These are phyloP conservation scores for Sicus ferrugineus DNA, from an alignment of 2,888 invertebrate genomes.

Conservation along the genomic window DNA sequence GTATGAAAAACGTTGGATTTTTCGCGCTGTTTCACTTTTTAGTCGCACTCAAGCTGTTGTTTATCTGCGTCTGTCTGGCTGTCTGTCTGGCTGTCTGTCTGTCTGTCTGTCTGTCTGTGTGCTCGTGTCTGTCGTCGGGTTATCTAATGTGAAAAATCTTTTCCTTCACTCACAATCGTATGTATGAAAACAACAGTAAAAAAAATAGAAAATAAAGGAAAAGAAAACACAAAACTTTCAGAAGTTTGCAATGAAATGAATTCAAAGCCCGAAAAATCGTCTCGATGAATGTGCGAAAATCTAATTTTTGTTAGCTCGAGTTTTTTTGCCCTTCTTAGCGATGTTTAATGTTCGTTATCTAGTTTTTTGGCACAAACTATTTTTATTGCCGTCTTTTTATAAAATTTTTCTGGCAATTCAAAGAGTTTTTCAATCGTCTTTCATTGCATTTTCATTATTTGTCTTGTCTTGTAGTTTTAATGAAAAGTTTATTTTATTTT, in stretches of 20 bases:
- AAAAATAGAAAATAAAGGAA: neutral
- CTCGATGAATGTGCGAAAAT: neutral
- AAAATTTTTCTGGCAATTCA: too few species aligned
- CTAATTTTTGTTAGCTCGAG: neutral
- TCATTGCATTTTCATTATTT: too few species aligned
- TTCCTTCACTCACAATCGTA: neutral
- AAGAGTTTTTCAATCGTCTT: neutral
- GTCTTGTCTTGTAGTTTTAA: too few species aligned
- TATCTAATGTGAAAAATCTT: slow-evolving; percentile 29
- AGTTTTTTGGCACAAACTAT: neutral
- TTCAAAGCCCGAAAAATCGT: neutral
- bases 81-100: neutral
- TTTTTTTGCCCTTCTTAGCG: neutral
- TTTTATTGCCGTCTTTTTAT: neutral
- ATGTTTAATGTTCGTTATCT: neutral
- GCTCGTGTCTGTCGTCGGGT: slow-evolving; percentile 27
- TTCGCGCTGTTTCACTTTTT: neutral
- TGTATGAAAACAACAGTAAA: neutral
- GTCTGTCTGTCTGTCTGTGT: slow-evolving; percentile 12
- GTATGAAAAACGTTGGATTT: neutral
- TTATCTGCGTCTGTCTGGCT: neutral
- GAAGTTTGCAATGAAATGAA: neutral
- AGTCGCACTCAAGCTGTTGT: neutral
- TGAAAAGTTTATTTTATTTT: too few species aligned
- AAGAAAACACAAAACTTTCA: neutral